Evolutionary conservation across 1,140 invertebrate species (phyloP).

Genomic region (Saccostrea cuccullata): DNA sequence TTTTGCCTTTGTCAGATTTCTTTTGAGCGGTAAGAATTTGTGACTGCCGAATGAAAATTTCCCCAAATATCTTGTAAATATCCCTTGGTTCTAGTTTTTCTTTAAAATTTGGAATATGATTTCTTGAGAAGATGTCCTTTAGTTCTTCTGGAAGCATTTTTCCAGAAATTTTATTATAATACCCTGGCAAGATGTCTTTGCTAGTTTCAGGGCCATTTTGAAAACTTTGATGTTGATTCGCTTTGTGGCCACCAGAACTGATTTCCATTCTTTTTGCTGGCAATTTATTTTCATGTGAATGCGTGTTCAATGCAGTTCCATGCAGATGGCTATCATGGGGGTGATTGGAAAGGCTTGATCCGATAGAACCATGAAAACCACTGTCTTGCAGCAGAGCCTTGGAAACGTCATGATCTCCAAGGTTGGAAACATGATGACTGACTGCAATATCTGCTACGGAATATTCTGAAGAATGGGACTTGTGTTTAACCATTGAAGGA

Average conservation of each 20-base stretch:
- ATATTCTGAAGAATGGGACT: background rate
- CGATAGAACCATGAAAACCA: background rate
- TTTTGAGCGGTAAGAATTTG: constrained; percentile 4
- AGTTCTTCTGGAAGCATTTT: background rate
- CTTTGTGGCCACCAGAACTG: background rate
- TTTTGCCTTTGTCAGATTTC: background rate
- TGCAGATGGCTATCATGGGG: background rate
- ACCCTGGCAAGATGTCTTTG: background rate
- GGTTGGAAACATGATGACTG: constrained; percentile 17
- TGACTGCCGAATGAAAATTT: background rate
- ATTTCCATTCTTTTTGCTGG: background rate
- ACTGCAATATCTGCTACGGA: constrained; percentile 1
- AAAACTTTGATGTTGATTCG: background rate
- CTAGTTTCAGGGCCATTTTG: background rate
- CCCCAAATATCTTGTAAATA: constrained; percentile 25
- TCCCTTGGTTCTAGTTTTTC: background rate
- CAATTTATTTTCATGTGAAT: background rate
- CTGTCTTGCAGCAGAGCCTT: background rate
- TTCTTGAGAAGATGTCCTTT: background rate
- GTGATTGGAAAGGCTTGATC: background rate
- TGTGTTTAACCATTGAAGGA: constrained; percentile 13
- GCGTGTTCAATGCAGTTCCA: background rate
- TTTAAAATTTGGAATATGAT: background rate
- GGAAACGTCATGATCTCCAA: constrained; percentile 1
- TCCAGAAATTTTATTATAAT: background rate